phyloP scores from a whole-genome alignment of 2,888 invertebrate species.

The Nezara viridula region DNA sequence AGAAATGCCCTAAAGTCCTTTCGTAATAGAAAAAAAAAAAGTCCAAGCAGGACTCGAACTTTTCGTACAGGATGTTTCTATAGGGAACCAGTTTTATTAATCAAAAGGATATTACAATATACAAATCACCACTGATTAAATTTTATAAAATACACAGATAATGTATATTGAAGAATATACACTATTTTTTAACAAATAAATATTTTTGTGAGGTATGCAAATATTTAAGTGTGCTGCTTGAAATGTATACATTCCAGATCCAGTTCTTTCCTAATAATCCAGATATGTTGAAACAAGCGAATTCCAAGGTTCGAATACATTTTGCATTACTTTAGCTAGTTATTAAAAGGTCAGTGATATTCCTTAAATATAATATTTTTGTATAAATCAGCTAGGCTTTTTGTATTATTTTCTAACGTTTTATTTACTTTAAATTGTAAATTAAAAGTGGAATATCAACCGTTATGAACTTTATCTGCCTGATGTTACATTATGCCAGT shows the following conservation, averaged over 20 bases:
- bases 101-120: too few species aligned
- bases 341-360: neutral
- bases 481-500: too few species aligned
- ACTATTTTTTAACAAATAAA: too few species aligned
- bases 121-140: too few species aligned
- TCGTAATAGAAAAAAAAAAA: conserved; percentile 16
- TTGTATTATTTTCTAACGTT: neutral
- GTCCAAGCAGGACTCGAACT: neutral
- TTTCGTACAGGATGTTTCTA: neutral
- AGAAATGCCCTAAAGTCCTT: conserved; percentile 1
- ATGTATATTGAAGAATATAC: neutral
- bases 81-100: neutral
- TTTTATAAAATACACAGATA: too few species aligned
- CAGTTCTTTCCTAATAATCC: conserved; percentile 44
- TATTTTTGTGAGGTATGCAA: too few species aligned
- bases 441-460: too few species aligned
- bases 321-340: neutral
- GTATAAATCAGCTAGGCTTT: neutral
- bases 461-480: too few species aligned
- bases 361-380: neutral
- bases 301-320: conserved; percentile 8
- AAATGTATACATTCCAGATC: neutral
- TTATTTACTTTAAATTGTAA: too few species aligned
- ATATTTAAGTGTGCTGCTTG: neutral
- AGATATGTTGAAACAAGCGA: conserved; percentile 37